Conservation (phyloP, 2,113 vertebrate species). For the Prunella fulvescens region DNA sequence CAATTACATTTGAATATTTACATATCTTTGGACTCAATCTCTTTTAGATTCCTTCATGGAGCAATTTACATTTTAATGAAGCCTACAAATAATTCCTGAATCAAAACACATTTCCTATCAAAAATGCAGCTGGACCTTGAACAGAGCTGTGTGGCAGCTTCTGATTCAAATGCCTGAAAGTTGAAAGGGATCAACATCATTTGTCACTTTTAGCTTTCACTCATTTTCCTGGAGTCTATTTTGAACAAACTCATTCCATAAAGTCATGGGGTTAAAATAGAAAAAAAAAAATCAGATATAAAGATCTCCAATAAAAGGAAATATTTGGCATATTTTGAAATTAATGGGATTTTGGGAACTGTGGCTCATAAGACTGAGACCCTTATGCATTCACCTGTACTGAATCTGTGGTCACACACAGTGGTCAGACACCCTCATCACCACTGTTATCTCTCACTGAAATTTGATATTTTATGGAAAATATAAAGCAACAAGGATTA, state of each 20-base stretch:
- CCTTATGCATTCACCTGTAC: neutral
- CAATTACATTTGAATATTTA: slow-evolving; percentile 44
- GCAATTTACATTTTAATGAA: slow-evolving; percentile 50
- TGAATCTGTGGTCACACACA: neutral
- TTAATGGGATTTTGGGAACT: neutral
- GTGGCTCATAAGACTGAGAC: neutral
- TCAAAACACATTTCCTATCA: slow-evolving; percentile 29
- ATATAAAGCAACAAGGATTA: neutral
- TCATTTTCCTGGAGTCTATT: neutral
- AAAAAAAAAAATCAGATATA: neutral
- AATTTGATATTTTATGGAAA: neutral
- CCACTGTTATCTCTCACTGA: neutral
- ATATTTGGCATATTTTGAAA: neutral
- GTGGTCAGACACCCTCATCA: neutral
- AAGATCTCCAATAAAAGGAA: neutral
- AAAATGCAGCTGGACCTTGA: neutral
- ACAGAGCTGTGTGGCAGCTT: neutral
- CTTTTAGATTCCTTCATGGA: slow-evolving; percentile 9
- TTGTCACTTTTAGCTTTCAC: neutral
- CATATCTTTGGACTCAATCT: slow-evolving; percentile 12
- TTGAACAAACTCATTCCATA: neutral
- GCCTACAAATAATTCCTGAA: neutral
- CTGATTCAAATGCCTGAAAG: neutral
- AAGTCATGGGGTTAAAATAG: neutral
- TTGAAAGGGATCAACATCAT: neutral